Evolutionary conservation across 2,797 vertebrate species (phyloP), one percentile per base, ranked within the genome.

Genomic region (Helostoma temminkii): DNA sequence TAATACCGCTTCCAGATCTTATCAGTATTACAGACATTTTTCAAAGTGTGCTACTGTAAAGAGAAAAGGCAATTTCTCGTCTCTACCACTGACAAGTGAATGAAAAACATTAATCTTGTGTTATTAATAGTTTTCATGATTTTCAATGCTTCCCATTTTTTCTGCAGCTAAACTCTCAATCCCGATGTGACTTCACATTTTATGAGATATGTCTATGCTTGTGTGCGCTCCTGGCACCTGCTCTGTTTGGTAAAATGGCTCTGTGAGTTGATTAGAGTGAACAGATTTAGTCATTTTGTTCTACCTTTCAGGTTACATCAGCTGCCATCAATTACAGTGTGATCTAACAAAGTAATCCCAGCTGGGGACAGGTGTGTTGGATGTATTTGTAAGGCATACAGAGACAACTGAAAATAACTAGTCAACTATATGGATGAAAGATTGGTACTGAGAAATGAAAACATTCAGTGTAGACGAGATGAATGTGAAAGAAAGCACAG

Each of bases 261-360:
- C 42, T 53, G 54, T 30, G 73, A 75, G 72, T 45, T 66, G 80
- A 82, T 85, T 72, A 49, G 37, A 76, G 63, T 61, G 76, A 87
- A 82, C 67, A 39, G 36, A 81, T 87, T 74, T 81, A 64, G 75
- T 71, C 69, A 30, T 81, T 28, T 28, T 71, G 76, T 84, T 78
- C 55, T 64, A 39, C 69, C 37, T 78, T 71, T 72, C 56, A 60
- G 66, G 46, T 76, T 67, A 65, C 75, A 81, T 73, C 82, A 80
- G 84, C 75, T 76, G 63, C 41, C 18, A 16, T 66, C 60, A 67
- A 76, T 76, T 83, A 71, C 28, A 50, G 24, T 10, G 3, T 49
- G 37, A 76, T 86, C 67, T 43, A 67, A 71, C 41, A 34, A 74
- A 86, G 65, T 65, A 76, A 41, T 64, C 66, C 46, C 64, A 66